phyloP scores from a whole-genome alignment of 37 sponge, comb jelly and placozoan species.

The Beroe ovata region DNA sequence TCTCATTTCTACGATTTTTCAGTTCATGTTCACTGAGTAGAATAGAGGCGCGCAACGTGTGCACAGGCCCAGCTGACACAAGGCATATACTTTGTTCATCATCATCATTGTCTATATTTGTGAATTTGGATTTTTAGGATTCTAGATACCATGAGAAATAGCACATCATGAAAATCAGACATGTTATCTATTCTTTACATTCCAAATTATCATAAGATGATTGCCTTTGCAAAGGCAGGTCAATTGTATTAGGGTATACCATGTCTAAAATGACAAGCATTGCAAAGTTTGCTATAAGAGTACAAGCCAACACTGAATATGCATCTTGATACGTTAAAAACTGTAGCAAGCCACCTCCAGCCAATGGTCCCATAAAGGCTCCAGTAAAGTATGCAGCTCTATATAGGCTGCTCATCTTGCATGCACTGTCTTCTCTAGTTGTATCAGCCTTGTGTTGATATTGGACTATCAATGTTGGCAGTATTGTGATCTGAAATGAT shows the following conservation, averaged over 20 bases:
- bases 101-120: too few species aligned
- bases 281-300: background rate
- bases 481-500: conserved; percentile 30
- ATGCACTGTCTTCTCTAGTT: conserved; percentile 22
- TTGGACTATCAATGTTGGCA: conserved; percentile 41
- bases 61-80: too few species aligned
- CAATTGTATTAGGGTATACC: background rate
- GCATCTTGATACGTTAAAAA: conserved; percentile 3
- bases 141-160: too few species aligned
- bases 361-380: conserved; percentile 31
- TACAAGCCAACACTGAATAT: background rate
- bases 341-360: background rate
- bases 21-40: too few species aligned
- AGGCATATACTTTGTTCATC: too few species aligned
- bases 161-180: too few species aligned
- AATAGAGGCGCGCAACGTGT: too few species aligned
- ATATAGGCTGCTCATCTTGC: conserved; percentile 46
- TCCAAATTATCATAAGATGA: conserved; percentile 42
- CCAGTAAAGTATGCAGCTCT: conserved; percentile 53
- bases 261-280: background rate
- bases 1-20: too few species aligned
- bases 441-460: background rate
- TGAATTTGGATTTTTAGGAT: too few species aligned
- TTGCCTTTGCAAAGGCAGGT: conserved; percentile 8
- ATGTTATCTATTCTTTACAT: too few species aligned